Conservation (phyloP, 2,113 vertebrate species). For the Chaetodon trifascialis region DNA sequence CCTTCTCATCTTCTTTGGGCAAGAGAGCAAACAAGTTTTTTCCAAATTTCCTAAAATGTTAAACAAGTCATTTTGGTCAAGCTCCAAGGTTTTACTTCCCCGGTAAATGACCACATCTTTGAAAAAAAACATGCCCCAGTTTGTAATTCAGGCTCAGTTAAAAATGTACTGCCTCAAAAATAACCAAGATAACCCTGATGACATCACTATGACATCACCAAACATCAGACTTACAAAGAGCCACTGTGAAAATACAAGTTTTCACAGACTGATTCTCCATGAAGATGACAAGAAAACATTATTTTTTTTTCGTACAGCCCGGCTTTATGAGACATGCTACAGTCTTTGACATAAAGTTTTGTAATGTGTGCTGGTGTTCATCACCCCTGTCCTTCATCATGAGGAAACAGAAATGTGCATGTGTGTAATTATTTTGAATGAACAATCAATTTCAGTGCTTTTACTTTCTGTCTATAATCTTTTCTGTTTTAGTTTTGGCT, state of each 20-base stretch:
- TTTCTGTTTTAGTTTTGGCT: background rate
- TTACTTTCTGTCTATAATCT: background rate
- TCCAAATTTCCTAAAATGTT: no score
- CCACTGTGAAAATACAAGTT: background rate
- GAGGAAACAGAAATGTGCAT: no score
- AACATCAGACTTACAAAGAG: background rate
- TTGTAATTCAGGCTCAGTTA: background rate
- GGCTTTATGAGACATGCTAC: background rate
- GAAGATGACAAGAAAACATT: no score
- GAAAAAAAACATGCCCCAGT: background rate
- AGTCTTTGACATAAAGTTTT: background rate
- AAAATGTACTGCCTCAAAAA: background rate
- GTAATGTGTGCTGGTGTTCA: background rate
- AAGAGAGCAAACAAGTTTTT: no score
- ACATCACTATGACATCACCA: background rate
- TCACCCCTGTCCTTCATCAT: no score
- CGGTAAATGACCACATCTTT: background rate
- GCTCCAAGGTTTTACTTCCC: no score
- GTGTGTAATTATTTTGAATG: background rate
- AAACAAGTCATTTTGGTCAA: no score
- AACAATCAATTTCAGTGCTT: background rate
- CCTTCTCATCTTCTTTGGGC: no score
- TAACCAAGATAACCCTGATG: background rate
- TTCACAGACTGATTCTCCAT: no score
- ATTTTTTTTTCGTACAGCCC: background rate